A percentile compares a stretch with the other conserved stretches of the same genome.
Conservation (phyloP, 2,888 invertebrate species). For the Drosophila flavopinicola region DNA sequence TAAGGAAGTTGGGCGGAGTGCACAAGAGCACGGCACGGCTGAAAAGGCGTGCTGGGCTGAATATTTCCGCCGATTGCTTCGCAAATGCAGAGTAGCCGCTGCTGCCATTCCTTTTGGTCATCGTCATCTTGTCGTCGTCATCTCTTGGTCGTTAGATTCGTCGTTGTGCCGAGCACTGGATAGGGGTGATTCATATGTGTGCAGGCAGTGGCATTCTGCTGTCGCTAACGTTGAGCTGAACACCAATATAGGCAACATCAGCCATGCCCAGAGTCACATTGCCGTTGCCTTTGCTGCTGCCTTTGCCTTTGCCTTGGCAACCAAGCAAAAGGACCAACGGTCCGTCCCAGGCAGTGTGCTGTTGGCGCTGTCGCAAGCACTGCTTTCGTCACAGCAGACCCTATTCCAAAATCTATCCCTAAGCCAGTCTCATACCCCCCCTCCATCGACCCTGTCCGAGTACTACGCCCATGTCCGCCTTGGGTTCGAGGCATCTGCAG, state of each 20-base stretch:
- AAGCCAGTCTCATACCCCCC: constrained; percentile 30
- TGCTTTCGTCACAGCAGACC: constrained; percentile 29
- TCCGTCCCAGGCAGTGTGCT: constrained; percentile 45
- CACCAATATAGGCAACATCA: constrained; percentile 49
- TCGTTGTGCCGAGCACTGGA: constrained; percentile 40
- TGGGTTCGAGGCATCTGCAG: constrained; percentile 59
- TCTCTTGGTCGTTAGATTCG: constrained; percentile 71
- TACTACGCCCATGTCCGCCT: constrained; percentile 66
- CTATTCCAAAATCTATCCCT: constrained; percentile 55
- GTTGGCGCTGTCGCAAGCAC: constrained; percentile 48
- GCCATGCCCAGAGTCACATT: constrained; percentile 42
- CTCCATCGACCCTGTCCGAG: no score
- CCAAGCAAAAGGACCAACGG: constrained; percentile 25
- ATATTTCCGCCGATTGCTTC: constrained; percentile 79
- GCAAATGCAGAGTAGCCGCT: constrained; percentile 72
- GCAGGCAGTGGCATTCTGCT: constrained; percentile 59
- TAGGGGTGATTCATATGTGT: constrained; percentile 56
- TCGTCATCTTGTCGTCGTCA: constrained; percentile 66
- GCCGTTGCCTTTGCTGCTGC: constrained; percentile 23
- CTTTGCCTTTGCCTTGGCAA: constrained; percentile 28
- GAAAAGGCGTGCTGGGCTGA: constrained; percentile 73
- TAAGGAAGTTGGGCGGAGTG: constrained; percentile 14
- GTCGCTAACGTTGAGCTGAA: constrained; percentile 63
- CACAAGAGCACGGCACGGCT: constrained; percentile 41
- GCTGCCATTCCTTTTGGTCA: constrained; percentile 78